Base-by-base conservation (phyloP, 2,113 vertebrate species). In the Laterallus jamaicensis region DNA sequence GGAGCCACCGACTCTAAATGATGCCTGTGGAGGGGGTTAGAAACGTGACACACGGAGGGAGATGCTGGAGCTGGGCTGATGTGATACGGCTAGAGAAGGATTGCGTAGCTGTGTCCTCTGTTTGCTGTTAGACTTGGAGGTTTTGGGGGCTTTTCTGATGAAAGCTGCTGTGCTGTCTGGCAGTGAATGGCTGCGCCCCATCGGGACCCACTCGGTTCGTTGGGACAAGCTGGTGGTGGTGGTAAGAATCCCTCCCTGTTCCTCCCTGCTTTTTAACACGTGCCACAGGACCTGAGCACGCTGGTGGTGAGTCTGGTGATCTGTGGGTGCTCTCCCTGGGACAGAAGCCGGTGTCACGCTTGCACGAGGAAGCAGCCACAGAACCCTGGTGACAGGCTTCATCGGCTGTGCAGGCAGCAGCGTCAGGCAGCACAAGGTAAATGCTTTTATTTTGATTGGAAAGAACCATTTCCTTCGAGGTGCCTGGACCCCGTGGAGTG, bases 1-100 rank as follows among this genome's bases (percentile, higher is more conserved):
- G 90, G 89, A 95, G 89, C 74, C 83, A 26, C 70, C 35, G 89
- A 92, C 91, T 95, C 86, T 13, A 74, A 60, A 55, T 1, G 83
- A 47, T 31, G 88, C 10, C n/a, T 11, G 80, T 5, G 81, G 56
- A 80, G 86, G 54, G 83, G 86, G 68, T 42, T 68, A 14, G 29
- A 74, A 58, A 52, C 15, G 76, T 6, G 31, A 32, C 26, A 26
- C 20, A 9, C 3, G n/a, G 92, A 15, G 68, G 56, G 20, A 1
- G 56, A 71, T 19, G 94, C 77, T 67, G 52, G 1, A 42, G 47
- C 52, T 1, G 64, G 40, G 76, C 70, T 67, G 74, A 28, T 4
- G 64, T 3, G 78, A 28, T 28, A 10, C 2, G 10, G 3, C 40
- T 4, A 2, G 50, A 35, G 62, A 26, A 49, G 42, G 77, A 26